phyloP scores from a whole-genome alignment of 64 coral and sea anemone species.

The Porites australiensis region DNA sequence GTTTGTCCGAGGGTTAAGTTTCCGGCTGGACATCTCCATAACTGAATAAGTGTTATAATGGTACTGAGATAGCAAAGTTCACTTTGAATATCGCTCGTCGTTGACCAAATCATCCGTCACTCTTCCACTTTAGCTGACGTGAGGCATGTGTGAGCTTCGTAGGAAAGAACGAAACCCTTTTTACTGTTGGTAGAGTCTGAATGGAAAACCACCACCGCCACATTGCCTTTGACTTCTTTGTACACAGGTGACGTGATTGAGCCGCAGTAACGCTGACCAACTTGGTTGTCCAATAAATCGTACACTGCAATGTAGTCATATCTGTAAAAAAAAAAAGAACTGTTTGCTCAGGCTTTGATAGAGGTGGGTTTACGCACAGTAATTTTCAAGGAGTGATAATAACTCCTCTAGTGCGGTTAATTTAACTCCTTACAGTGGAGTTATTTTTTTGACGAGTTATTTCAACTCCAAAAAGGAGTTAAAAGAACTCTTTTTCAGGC shows the following conservation, averaged over 20 bases:
- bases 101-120: background rate
- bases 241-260: conserved; percentile 50
- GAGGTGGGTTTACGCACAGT: no score
- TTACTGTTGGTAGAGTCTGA: conserved; percentile 88
- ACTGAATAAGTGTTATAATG: no score
- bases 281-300: conserved; percentile 86
- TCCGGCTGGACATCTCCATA: no score
- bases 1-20: no score
- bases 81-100: no score
- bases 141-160: conserved; percentile 43
- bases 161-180: conserved; percentile 76
- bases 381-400: background rate
- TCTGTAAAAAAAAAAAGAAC: conserved; percentile 46
- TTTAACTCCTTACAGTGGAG: no score
- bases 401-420: no score
- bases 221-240: conserved; percentile 81
- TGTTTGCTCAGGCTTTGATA: background rate
- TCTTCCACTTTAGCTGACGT: background rate
- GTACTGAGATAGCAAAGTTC: no score
- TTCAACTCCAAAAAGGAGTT: no score
- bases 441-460: no score
- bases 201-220: conserved; percentile 79
- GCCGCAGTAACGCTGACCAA: conserved; percentile 79
- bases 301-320: conserved; percentile 81
- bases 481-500: no score